Conservation (phyloP, 2,797 vertebrate genomes). For the Helostoma temminkii region DNA sequence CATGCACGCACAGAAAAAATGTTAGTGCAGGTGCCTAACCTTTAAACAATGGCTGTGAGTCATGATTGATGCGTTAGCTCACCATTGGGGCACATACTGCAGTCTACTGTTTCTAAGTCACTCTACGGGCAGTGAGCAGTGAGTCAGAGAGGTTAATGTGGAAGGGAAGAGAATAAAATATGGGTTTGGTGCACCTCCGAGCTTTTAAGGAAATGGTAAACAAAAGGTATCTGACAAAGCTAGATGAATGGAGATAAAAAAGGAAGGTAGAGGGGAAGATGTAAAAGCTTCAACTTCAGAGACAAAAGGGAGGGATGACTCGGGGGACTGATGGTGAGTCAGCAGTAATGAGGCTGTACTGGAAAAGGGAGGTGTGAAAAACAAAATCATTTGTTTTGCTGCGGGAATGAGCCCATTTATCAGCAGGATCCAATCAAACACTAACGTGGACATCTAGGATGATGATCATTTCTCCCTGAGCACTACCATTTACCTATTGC, state of each 20-base stretch:
- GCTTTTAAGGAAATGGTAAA: conserved; percentile 51
- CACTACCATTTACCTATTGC: conserved; percentile 36
- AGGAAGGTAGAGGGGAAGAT: conserved; percentile 10
- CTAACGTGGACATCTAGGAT: conserved; percentile 10
- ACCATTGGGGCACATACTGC: conserved; percentile 34
- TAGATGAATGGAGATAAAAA: conserved; percentile 40
- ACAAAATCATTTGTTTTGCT: conserved; percentile 47
- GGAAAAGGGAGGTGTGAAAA: conserved; percentile 54
- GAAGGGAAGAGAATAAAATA: conserved; percentile 22
- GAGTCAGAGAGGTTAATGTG: conserved; percentile 14
- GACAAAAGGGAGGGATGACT: conserved; percentile 63
- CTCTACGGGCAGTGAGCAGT: conserved; percentile 28
- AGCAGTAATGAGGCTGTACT: conserved; percentile 64
- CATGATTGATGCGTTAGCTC: conserved; percentile 21
- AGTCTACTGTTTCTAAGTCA: conserved; percentile 45
- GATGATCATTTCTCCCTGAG: conserved; percentile 28
- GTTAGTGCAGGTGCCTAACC: not conserved
- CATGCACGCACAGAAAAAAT: conserved; percentile 4
- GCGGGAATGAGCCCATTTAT: conserved; percentile 34
- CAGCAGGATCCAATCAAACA: conserved; percentile 43
- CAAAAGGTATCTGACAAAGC: conserved; percentile 50
- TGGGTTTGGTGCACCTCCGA: conserved; percentile 14
- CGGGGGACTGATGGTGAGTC: conserved; percentile 69
- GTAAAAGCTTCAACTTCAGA: conserved; percentile 36
- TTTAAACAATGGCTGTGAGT: conserved; percentile 34